Evolutionary conservation across 2,113 vertebrate genomes (phyloP).

Genomic region (Toxotes jaculatrix): DNA sequence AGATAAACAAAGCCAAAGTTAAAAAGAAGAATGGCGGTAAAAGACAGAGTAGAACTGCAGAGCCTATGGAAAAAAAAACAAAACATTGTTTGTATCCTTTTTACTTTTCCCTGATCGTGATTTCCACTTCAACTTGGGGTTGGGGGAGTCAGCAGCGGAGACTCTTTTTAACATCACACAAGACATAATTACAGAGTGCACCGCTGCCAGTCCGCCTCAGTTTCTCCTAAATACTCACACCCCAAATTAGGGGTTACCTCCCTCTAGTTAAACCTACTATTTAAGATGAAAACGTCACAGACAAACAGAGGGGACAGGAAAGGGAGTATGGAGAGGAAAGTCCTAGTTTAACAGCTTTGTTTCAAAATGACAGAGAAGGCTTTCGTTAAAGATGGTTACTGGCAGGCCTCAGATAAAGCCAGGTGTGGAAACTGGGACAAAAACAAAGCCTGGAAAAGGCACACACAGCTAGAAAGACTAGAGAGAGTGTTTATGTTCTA

Average conservation of each 20-base stretch:
- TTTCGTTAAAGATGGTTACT: slow-evolving; percentile 61
- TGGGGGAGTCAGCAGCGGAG: slow-evolving; percentile 68
- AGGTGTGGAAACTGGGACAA: slow-evolving; percentile 73
- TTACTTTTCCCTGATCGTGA: slow-evolving; percentile 54
- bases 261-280: slow-evolving; percentile 70
- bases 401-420: slow-evolving; percentile 50
- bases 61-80: slow-evolving; percentile 51
- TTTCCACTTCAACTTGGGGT: slow-evolving; percentile 70
- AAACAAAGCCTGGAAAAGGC: slow-evolving; percentile 61
- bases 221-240: slow-evolving; percentile 82
- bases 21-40: slow-evolving; percentile 10
- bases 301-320: slow-evolving; percentile 46
- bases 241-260: slow-evolving; percentile 82
- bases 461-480: slow-evolving; percentile 40
- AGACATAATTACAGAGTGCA: slow-evolving; percentile 75
- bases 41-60: slow-evolving; percentile 36
- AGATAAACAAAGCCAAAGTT: slow-evolving; percentile 60
- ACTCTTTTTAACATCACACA: slow-evolving; percentile 77
- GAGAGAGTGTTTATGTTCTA: slow-evolving; percentile 59
- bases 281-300: slow-evolving; percentile 71
- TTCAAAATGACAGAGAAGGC: slow-evolving; percentile 59
- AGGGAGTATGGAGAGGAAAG: slow-evolving; percentile 54
- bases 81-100: slow-evolving; percentile 33
- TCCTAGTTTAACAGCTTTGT: slow-evolving; percentile 66
- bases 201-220: slow-evolving; percentile 67